Conservation (phyloP, 2,113 vertebrate genomes). For the Abramis brama region DNA sequence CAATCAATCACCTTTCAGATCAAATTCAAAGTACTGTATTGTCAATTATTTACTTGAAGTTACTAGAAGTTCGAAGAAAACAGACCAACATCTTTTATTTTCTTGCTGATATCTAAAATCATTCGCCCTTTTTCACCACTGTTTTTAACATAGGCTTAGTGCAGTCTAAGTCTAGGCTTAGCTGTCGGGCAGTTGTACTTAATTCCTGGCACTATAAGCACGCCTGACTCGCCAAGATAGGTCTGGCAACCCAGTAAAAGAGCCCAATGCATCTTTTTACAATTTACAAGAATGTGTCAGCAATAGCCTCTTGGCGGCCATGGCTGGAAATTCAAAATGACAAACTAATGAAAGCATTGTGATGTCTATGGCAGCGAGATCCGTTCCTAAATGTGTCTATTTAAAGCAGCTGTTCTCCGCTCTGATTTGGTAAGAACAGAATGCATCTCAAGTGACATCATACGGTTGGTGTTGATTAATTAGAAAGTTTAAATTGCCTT, state of each 20-base stretch:
- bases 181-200: constrained; percentile 53
- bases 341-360: constrained; percentile 69
- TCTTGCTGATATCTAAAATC: not conserved
- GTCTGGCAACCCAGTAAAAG: constrained; percentile 59
- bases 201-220: constrained; percentile 54
- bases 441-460: constrained; percentile 83
- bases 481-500: constrained; percentile 79
- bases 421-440: constrained; percentile 78
- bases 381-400: constrained; percentile 69
- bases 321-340: constrained; percentile 73
- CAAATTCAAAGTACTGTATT: not conserved
- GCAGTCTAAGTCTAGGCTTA: not conserved
- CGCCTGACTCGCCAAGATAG: constrained; percentile 41
- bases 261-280: constrained; percentile 69
- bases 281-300: constrained; percentile 78
- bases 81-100: no score
- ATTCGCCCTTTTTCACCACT: constrained; percentile 3
- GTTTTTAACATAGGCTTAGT: not conserved
- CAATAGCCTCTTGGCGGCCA: constrained; percentile 75
- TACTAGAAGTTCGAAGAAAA: not conserved
- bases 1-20: not conserved
- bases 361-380: constrained; percentile 71
- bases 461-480: constrained; percentile 78
- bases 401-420: constrained; percentile 82
- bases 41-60: not conserved